Evolutionary conservation across 2,797 vertebrate genomes (phyloP), one percentile per base, ranked within the genome.

Genomic region (Scolopax rusticola): DNA sequence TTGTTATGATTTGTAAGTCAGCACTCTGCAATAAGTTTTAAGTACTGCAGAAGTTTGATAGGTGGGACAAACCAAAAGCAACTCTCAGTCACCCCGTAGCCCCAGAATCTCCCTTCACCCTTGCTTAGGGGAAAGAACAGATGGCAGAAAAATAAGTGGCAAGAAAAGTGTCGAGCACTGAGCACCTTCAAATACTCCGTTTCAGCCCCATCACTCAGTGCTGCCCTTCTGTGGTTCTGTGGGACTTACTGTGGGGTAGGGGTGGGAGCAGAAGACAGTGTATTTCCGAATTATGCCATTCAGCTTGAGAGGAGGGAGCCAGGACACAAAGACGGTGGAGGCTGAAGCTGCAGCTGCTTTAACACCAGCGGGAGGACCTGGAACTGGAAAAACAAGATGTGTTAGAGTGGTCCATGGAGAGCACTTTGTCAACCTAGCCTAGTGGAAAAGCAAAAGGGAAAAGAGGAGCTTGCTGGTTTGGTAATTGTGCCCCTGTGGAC

Each of bases 271-370:
- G 99, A 99, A 99, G 84, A 99, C 99, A 0, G 99, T 99, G 98
- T 99, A 99, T 97, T 99, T 99, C 93, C 99, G 98, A 98, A 99
- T 99, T 96, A 99, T 98, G 93, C 99, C 99, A 0, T 99, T 99
- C 94, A 99, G 98, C 97, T 99, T 99, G 95, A 99, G 98, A 0
- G 99, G 99, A 61, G 99, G 99, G 15, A 99, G 98, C 99, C 99
- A 99, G 75, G 99, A 99, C 59, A 99, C 99, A 1, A 99, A 99
- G 84, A 99, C 99, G 2, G 98, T 99, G 3, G 99, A 99, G 92
- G 98, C 99, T 0, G 99, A 99, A 90, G 99, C 99, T 1, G 99
- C 99, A 0, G 99, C 99, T 3, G 99, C 99, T 97, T 99, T 99
- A 56, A 99, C 99, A 21, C 99, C 99, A 1, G 99, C 99, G 0